Evolutionary conservation across 2,797 vertebrate genomes (phyloP), one percentile per base, ranked within the genome.

Genomic region (Sebastes minor): DNA sequence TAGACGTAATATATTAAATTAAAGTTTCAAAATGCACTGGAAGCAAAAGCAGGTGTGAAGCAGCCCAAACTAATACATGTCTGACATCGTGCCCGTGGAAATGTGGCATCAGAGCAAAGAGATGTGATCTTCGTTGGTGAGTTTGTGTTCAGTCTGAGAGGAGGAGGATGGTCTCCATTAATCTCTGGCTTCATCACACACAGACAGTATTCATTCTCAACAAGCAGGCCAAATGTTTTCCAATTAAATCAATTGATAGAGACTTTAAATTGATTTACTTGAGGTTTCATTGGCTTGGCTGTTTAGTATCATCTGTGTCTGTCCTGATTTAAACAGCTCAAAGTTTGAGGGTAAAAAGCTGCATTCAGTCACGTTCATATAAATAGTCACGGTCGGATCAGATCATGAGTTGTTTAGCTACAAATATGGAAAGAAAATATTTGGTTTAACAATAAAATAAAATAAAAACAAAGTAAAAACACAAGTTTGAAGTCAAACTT

Each of bases 21-120:
- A 52, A 0, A 18, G 25, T 28, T 59, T 38, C 4, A 9, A 62
- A 62, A 25, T 33, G 22, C 8, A 12, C 9, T 62, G 60, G 61
- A 73, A 81, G 65, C 35, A 8, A 28, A 65, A 57, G 5, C 74
- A 74, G 71, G 70, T 73, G 65, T 56, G 46, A 74, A 55, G 22
- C 53, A n/a, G 60, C 57, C 49, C 32, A 18, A 76, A 38, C 55
- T 64, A 42, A 82, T 8, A 27, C 0, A 23, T 42, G 5, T 74
- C 59, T 52, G 75, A 70, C 70, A 9, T 2, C 0, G 16, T 6
- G 63, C 57, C 74, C 38, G 14, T 38, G 81, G 76, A 74, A 67
- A 71, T 35, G 76, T 62, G 71, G 71, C 66, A 83, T 25, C 35
- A 30, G 33, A 71, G 64, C 33, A 10, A 32, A 1, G 23, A 46